Evolutionary conservation across 2,797 vertebrate species (phyloP), one percentile per base, ranked within the genome.

Genomic region (Coranthus polyacanthus): DNA sequence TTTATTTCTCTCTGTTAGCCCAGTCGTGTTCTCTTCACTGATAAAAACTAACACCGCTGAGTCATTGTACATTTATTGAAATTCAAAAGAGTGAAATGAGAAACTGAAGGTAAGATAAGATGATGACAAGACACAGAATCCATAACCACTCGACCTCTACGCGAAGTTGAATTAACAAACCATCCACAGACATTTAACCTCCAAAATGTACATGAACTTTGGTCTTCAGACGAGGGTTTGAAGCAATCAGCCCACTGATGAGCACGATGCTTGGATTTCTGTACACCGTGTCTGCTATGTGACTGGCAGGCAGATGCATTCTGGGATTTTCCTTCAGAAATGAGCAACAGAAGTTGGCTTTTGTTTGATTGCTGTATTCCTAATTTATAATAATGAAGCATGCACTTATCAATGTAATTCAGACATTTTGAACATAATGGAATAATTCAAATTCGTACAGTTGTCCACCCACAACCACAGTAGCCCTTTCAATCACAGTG

Each of bases 191-290:
- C 37, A 50, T 63, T 75, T 72, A 72, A 75, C 60, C 68, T 83
- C 50, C 43, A 34, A 68, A 54, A 55, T 62, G 36, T 60, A 18
- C 36, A 16, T 60, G 55, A 62, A 71, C 50, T 67, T 42, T 41
- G 16, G 32, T 56, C 57, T 68, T 65, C 41, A 75, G 54, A 50
- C 13, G 41, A 32, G 13, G 36, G 34, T 78, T 59, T 63, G 37
- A 75, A 75, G 68, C 46, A 69, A 68, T 67, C 58, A 59, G 26
- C 52, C 0, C 12, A 43, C 24, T 45, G 39, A 59, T 60, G 67
- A 74, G 46, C 63, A 59, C 44, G 46, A 34, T 67, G 54, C 70
- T 70, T 68, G 50, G 65, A 55, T 62, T 74, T 45, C 44, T 68
- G 50, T 16, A 3, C 45, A 47, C 12, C 22, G 15, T 53, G 49